Evolutionary conservation across 2,888 invertebrate species (phyloP), one percentile per base, ranked within the genome.

Genomic region (Neoascia interrupta): DNA sequence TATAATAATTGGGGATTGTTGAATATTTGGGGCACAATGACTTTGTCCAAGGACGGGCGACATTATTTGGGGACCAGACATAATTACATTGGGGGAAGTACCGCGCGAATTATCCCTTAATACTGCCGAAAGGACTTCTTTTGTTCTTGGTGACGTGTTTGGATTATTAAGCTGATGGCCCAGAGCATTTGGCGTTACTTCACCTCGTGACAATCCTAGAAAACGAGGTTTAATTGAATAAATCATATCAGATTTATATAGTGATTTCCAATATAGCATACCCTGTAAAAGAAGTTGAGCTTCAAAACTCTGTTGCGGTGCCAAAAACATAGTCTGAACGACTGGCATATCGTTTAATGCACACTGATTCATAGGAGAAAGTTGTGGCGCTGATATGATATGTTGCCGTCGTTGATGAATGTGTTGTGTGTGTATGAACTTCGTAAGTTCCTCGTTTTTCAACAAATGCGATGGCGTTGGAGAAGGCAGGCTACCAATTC

Each of bases 241-340:
- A 76, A 41, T 41, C 19, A 19, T 0, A 18, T 10, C 19, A 15
- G 4, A 19, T 47, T 8, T 8, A 5, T 47, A 15, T n/a, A 16
- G 5, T 1, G 31, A 5, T n/a, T n/a, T n/a, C n/a, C n/a, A n/a
- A n/a, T n/a, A n/a, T n/a, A n/a, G n/a, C 76, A 64, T 85, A 93
- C 94, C 94, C 88, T 94, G 93, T 82, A 95, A 90, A 70, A 95
- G 92, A 47, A 94, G 93, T 87, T 94, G 94, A 10, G 94, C 94
- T 85, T 95, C 95, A 0, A 75, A 49, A 15, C 82, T 73, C 37
- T 83, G 82, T 51, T 83, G 82, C 1, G 84, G 85, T 21, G 82
- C 73, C 10, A 84, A 73, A 28, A 82, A 84, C 58, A 82, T 82
- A 6, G 81, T 41, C 18, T 69, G 81, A 3, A 60, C 47, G 5